Evolutionary conservation across 2,113 vertebrate species (phyloP).

Genomic region (Caranx melampygus): DNA sequence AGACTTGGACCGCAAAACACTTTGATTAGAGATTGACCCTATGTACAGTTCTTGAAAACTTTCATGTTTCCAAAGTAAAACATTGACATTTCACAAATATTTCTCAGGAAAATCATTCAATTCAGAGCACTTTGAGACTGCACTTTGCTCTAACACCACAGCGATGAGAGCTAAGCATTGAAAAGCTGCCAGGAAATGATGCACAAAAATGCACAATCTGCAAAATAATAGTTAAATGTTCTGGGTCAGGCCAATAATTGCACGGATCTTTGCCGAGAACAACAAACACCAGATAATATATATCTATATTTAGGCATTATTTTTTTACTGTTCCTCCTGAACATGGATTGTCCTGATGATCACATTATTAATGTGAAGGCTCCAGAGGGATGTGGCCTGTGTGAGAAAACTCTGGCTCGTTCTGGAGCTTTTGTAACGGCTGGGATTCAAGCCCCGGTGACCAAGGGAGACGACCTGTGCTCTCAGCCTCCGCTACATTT

Average conservation of each 20-base stretch:
- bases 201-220: too few relatives aligned
- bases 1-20: constrained; percentile 1
- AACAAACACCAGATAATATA: not conserved
- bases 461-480: constrained; percentile 60
- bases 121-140: too few relatives aligned
- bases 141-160: too few relatives aligned
- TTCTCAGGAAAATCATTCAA: not conserved
- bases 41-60: constrained; percentile 6
- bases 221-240: not conserved
- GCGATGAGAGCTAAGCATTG: constrained; percentile 1
- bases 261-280: not conserved
- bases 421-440: constrained; percentile 30
- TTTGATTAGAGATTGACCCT: not conserved
- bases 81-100: not conserved
- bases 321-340: not conserved
- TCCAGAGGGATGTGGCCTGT: constrained; percentile 15
- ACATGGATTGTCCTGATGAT: not conserved
- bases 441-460: constrained; percentile 46
- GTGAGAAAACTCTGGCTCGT: constrained; percentile 18
- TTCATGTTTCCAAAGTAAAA: not conserved
- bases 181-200: constrained; percentile 26
- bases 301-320: not conserved
- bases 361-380: not conserved
- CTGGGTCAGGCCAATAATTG: not conserved
- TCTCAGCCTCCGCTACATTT: constrained; percentile 43